Evolutionary conservation across 2,113 vertebrate species (phyloP), one percentile per base, ranked within the genome.

Genomic region (Capra hircus): DNA sequence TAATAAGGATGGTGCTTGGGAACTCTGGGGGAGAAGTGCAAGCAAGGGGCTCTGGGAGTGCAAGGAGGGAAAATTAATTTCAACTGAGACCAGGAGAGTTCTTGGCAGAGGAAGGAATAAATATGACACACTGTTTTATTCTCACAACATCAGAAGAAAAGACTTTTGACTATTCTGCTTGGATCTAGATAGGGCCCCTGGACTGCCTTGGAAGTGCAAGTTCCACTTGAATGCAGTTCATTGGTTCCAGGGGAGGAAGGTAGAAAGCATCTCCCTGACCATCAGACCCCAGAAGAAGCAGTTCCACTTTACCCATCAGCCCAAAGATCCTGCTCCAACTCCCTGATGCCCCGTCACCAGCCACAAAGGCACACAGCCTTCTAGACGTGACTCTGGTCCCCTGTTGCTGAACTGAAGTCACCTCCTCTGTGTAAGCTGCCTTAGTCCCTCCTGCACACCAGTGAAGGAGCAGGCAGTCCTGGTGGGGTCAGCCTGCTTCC

Each of bases 1-100:
- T 93, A 97, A 97, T 96, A 97, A 97, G 95, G 83, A 88, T 48
- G 90, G 71, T 9, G 28, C 91, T 60, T 62, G 85, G 87, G 87
- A 95, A 91, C 50, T 50, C 21, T 28, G 36, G 88, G 59, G 43
- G 40, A 82, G 64, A 88, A 91, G 84, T 36, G 6, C 40, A 67
- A 88, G 91, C 12, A 60, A 91, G 88, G 60, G 67, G 40, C 85
- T 67, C 33, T 5, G 77, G 67, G 82, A 97, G 36, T 80, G 17
- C 5, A 45, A 40, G 40, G 57, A 87, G 40, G 59, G 59, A 27
- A 25, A 95, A 93, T 43, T 71, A 85, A 94, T 83, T 84, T 90
- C 92, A 88, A 80, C 36, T 25, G 40, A 48, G 28, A 90, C 59
- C 50, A 40, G 87, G 62, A 92, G 28, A 94, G 53, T 88, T 91